These are phyloP conservation scores for Silvanus unidentatus DNA, from an alignment of 2,888 invertebrate species.

Conservation along the genomic window DNA sequence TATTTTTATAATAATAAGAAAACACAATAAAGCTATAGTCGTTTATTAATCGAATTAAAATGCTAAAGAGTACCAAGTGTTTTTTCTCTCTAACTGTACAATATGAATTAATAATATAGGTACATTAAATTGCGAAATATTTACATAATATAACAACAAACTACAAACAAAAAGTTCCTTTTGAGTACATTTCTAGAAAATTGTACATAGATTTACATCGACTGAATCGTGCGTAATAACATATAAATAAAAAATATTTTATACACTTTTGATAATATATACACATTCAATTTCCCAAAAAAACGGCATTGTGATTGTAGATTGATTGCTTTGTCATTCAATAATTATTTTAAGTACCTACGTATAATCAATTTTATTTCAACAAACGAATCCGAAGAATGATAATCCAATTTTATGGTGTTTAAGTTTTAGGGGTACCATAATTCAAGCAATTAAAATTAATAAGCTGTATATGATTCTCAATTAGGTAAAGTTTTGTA, in stretches of 20 bases:
- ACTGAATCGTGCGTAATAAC: slow-evolving; percentile 10
- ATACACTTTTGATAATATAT: slow-evolving; percentile 4
- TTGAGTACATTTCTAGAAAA: slow-evolving; percentile 27
- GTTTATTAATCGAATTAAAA: slow-evolving; percentile 42
- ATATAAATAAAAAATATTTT: slow-evolving; percentile 5
- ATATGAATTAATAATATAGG: slow-evolving; percentile 29
- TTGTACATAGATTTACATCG: slow-evolving; percentile 41
- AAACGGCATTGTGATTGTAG: not conserved
- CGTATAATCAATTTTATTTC: not conserved
- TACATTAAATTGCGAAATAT: slow-evolving; percentile 27
- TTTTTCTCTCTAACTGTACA: slow-evolving; percentile 42
- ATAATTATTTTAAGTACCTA: not conserved
- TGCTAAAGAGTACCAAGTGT: slow-evolving; percentile 42
- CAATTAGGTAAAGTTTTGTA: no score
- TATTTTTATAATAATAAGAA: slow-evolving; percentile 13
- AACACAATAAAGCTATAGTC: slow-evolving; percentile 33
- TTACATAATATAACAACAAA: slow-evolving; percentile 43
- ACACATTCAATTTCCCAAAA: not conserved
- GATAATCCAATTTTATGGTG: not conserved
- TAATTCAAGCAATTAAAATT: no score
- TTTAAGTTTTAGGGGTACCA: no score
- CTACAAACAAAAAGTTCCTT: slow-evolving; percentile 23
- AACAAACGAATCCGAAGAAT: not conserved
- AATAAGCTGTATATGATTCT: no score
- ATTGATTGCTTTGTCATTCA: not conserved